Evolutionary conservation across 2,113 vertebrate genomes (phyloP).

Genomic region (Tragulus kanchil): DNA sequence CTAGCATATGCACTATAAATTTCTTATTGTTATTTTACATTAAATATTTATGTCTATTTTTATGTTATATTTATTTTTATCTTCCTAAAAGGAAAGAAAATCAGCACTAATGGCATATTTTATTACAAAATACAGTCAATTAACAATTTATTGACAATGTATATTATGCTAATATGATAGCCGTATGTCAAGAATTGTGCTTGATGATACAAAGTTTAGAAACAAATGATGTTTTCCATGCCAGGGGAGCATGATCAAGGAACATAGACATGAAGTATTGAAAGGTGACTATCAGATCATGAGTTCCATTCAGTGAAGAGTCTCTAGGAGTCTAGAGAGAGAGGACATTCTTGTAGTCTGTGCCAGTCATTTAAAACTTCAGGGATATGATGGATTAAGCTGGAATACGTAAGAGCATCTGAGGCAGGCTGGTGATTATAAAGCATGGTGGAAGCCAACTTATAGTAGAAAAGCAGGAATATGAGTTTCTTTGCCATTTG

Average conservation of each 20-base stretch:
- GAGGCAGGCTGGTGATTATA: background rate
- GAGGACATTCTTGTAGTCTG: background rate
- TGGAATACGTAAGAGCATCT: background rate
- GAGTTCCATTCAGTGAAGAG: background rate
- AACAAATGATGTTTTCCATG: background rate
- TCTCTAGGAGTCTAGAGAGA: background rate
- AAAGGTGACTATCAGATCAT: background rate
- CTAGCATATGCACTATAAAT: background rate
- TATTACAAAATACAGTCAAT: slow-evolving; percentile 23
- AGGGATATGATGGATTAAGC: background rate
- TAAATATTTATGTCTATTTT: slow-evolving; percentile 6
- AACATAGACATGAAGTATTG: background rate
- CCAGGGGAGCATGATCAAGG: background rate
- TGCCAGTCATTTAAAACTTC: background rate
- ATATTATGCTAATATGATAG: background rate
- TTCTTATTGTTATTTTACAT: background rate
- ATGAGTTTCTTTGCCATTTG: background rate
- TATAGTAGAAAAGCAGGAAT: background rate
- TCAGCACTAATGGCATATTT: background rate
- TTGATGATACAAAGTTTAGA: background rate
- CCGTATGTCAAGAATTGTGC: background rate
- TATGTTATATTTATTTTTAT: slow-evolving; percentile 22
- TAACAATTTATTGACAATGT: background rate
- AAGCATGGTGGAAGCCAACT: background rate
- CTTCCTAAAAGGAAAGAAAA: background rate